Conservation (phyloP, 2,113 vertebrate genomes). For the Amblyopsis rosae region DNA sequence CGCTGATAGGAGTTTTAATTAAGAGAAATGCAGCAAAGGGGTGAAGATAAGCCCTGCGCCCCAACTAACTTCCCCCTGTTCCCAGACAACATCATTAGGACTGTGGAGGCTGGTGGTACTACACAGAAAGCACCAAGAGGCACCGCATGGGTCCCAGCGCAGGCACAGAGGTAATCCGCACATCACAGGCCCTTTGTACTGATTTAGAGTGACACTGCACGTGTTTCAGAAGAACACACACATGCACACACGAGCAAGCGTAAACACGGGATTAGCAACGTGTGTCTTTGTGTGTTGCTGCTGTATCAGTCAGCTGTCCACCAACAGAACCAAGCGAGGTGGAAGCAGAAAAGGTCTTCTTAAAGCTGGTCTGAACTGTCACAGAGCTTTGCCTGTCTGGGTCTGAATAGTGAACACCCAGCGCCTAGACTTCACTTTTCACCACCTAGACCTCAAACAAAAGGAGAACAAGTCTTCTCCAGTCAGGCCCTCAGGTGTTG, state of each 20-base stretch:
- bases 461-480: neutral
- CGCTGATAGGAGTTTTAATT: conserved; percentile 85
- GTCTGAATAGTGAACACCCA: neutral
- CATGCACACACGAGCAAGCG: neutral
- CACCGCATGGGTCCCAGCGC: conserved; percentile 35
- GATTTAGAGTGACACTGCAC: conserved; percentile 57
- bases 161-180: conserved; percentile 52
- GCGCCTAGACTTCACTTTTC: neutral
- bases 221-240: conserved; percentile 52
- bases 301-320: conserved; percentile 17
- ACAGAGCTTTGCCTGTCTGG: neutral
- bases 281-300: neutral
- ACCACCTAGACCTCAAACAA: neutral
- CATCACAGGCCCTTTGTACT: conserved; percentile 61
- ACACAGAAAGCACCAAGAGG: conserved; percentile 16
- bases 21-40: conserved; percentile 76
- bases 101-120: conserved; percentile 41
- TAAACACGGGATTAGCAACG: conserved; percentile 53
- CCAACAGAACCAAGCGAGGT: conserved; percentile 3
- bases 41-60: conserved; percentile 70
- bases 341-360: neutral
- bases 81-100: conserved; percentile 74
- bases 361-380: neutral
- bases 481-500: neutral
- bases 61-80: conserved; percentile 16